A percentile compares a stretch with the other conserved stretches of the same genome.
Evolutionary conservation across 2,888 invertebrate genomes (phyloP).

Genomic region (Lamellibrachia columna): DNA sequence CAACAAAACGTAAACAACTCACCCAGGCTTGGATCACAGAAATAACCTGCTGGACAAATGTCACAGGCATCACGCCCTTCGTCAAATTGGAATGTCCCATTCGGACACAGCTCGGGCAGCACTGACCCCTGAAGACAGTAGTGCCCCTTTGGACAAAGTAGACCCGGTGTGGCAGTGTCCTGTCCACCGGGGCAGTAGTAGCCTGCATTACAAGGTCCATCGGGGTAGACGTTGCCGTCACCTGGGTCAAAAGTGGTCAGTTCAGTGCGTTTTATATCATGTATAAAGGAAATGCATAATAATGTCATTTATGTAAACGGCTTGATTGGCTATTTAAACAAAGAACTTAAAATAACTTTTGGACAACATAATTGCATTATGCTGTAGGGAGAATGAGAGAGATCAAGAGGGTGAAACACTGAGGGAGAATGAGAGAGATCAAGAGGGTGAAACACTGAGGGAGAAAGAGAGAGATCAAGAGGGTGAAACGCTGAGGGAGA

Average conservation of each 20-base stretch:
- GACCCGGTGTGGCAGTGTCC: conserved; percentile 50
- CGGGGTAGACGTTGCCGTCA: conserved; percentile 52
- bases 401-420: neutral
- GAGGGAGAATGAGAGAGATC: neutral
- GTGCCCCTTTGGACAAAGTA: conserved; percentile 56
- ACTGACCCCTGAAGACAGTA: conserved; percentile 46
- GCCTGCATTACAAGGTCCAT: conserved; percentile 53
- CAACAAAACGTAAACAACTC: neutral
- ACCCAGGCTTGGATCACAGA: conserved; percentile 39
- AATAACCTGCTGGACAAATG: conserved; percentile 58
- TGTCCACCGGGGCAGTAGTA: conserved; percentile 63
- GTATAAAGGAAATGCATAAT: neutral
- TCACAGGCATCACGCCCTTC: conserved; percentile 50
- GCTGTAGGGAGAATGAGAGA: neutral
- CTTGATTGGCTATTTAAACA: neutral
- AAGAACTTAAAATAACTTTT: neutral
- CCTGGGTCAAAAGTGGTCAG: conserved; percentile 42
- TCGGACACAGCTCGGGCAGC: conserved; percentile 53
- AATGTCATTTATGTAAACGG: neutral
- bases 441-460: neutral
- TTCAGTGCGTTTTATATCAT: neutral
- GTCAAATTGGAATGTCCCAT: conserved; percentile 58
- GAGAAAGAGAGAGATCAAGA: too few relatives aligned
- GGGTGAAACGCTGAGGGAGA: too few relatives aligned
- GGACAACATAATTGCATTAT: neutral